Percentiles rank a stretch among this genome's conserved stretches.
phyloP scores from a whole-genome alignment of 2,113 vertebrate genomes.

The Anolis carolinensis region DNA sequence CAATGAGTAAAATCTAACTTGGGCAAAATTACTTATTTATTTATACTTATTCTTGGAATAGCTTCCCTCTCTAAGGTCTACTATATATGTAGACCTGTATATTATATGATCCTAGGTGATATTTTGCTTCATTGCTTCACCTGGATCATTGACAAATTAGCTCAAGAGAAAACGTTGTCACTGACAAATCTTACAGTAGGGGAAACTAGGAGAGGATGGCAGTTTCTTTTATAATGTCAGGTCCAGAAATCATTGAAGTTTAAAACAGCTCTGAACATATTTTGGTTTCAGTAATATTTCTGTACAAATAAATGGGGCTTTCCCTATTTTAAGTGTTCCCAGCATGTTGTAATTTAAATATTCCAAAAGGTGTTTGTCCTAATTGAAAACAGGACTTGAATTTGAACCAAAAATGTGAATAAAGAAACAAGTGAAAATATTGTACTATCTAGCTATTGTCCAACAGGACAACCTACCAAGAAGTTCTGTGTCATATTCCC shows the following conservation, averaged over 20 bases:
- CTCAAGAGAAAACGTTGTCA: neutral
- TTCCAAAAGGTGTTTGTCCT: fast-evolving
- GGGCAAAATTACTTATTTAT: neutral
- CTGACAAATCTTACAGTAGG: no score
- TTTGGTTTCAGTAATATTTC: neutral
- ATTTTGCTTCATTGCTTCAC: neutral
- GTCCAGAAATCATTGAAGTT: neutral
- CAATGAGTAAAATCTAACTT: neutral
- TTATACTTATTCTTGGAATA: neutral
- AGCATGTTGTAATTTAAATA: neutral
- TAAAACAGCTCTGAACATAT: neutral
- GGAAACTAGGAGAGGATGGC: neutral
- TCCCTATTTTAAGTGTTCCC: neutral
- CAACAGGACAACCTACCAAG: neutral
- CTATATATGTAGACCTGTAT: neutral
- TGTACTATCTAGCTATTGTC: neutral
- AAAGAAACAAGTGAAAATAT: neutral
- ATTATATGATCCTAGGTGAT: neutral
- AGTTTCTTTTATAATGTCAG: neutral
- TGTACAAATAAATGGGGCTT: neutral
- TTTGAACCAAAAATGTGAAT: neutral
- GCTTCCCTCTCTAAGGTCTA: neutral
- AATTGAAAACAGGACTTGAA: neutral
- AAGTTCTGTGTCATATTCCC: neutral
- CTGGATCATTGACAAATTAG: neutral